Evolutionary conservation across 37 sponge, comb jelly and placozoan genomes (phyloP), one percentile per base, ranked within the genome.

Genomic region (Agelas oroides): DNA sequence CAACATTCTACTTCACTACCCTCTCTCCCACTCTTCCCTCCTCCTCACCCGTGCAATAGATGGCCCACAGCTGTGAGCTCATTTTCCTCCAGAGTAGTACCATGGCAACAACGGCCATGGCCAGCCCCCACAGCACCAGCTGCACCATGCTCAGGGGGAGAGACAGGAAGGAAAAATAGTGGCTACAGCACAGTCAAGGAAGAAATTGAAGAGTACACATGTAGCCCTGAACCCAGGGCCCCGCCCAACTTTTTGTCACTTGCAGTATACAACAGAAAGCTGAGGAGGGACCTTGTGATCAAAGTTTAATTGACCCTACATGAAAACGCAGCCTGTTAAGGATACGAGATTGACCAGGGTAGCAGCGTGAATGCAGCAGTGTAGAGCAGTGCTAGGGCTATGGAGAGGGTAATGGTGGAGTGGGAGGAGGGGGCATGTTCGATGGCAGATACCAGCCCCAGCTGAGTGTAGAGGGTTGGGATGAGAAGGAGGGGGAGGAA

Each of bases 301-400:
- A n/a, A n/a, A n/a, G n/a, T n/a, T n/a, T n/a, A n/a, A n/a, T n/a
- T n/a, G n/a, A n/a, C n/a, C n/a, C n/a, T n/a, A n/a, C n/a, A n/a
- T n/a, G n/a, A n/a, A n/a, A n/a, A n/a, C n/a, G n/a, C n/a, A n/a
- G n/a, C n/a, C n/a, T n/a, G n/a, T n/a, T 17, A 38, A 57, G 60
- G 86, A 85, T 78, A 87, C 87, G 63, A 38, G 12, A 87, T 79
- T 27, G 73, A 65, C 87, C 87, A 87, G 0, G 87, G 87, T 0
- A 87, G 80, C 41, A 60, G 55, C 24, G 28, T 0, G 65, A 78
- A 78, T 0, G 87, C 71, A 15, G 74, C 55, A 72, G 53, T 41
- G 58, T 78, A 87, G 37, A 79, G 72, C 32, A 87, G 37, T 56
- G 61, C 60, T 17, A 78, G 59, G 54, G 65, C 37, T 31, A 19